Conservation (phyloP, 2,888 invertebrate genomes). For the Lithosia quadra region DNA sequence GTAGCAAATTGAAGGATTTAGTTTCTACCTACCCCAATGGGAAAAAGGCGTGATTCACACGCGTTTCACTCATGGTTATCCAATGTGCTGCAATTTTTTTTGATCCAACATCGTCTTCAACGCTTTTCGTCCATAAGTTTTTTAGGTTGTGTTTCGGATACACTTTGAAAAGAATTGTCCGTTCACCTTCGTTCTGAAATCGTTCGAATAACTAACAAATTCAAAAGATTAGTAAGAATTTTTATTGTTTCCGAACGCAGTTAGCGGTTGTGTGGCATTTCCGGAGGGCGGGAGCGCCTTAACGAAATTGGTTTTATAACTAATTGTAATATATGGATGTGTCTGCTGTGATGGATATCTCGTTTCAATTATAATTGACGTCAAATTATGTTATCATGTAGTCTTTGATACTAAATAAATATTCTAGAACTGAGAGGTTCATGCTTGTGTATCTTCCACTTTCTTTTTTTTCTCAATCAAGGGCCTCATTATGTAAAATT, state of each 20-base stretch:
- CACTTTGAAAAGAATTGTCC: conserved; percentile 30
- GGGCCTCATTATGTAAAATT: too few species aligned
- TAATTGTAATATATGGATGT: conserved; percentile 23
- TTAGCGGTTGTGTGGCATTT: conserved; percentile 59
- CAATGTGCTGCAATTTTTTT: too few species aligned
- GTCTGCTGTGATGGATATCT: conserved; percentile 3
- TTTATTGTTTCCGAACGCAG: conserved; percentile 72
- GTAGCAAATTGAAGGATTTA: too few species aligned
- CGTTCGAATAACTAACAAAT: conserved; percentile 55
- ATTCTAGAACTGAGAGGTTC: too few species aligned
- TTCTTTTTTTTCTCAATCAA: too few species aligned
- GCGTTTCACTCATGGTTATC: too few species aligned
- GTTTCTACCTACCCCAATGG: too few species aligned
- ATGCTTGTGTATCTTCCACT: too few species aligned
- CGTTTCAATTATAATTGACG: background rate
- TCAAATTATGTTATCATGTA: background rate
- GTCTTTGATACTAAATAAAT: too few species aligned
- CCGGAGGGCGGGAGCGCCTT: conserved; percentile 49
- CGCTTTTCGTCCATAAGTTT: too few species aligned
- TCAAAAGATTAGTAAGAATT: conserved; percentile 65
- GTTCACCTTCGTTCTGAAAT: conserved; percentile 43
- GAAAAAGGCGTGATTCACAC: too few species aligned
- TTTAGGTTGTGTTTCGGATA: conserved; percentile 33
- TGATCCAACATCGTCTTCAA: too few species aligned
- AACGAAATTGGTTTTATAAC: conserved; percentile 21